Evolutionary conservation across 2,888 invertebrate genomes (phyloP).

Genomic region (Sesamia inferens): DNA sequence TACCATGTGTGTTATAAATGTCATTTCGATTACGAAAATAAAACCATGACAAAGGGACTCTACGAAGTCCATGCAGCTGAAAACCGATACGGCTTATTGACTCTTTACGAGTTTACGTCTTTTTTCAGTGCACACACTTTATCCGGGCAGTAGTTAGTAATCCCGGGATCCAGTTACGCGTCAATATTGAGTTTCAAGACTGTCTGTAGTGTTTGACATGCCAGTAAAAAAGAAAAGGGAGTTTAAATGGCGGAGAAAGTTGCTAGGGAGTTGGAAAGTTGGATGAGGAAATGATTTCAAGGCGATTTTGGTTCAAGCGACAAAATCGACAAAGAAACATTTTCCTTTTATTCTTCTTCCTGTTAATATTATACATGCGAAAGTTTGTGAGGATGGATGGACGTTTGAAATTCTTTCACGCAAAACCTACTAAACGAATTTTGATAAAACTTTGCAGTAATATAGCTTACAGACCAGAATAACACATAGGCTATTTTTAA

Average conservation of each 20-base stretch:
- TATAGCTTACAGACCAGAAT: no score
- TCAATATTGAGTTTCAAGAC: constrained; percentile 69
- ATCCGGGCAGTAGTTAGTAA: constrained; percentile 66
- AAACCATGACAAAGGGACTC: constrained; percentile 16
- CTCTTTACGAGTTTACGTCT: constrained; percentile 20
- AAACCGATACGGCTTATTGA: constrained; percentile 51
- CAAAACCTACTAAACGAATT: no score
- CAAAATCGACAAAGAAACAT: background rate
- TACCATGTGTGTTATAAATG: no score
- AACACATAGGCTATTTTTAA: no score
- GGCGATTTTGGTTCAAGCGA: background rate
- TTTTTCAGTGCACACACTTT: constrained; percentile 54
- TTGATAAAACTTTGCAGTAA: no score
- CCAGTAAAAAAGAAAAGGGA: constrained; percentile 31
- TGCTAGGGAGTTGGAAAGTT: background rate
- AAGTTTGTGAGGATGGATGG: no score
- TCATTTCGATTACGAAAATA: background rate
- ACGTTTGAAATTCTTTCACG: no score
- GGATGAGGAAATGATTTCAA: background rate
- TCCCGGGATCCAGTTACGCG: constrained; percentile 70
- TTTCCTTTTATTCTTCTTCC: background rate
- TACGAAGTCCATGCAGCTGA: constrained; percentile 35
- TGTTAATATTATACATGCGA: no score
- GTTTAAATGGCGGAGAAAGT: constrained; percentile 30
- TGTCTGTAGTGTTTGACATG: constrained; percentile 37